Conservation (phyloP, 2,888 invertebrate species). For the Dascillus cervinus region DNA sequence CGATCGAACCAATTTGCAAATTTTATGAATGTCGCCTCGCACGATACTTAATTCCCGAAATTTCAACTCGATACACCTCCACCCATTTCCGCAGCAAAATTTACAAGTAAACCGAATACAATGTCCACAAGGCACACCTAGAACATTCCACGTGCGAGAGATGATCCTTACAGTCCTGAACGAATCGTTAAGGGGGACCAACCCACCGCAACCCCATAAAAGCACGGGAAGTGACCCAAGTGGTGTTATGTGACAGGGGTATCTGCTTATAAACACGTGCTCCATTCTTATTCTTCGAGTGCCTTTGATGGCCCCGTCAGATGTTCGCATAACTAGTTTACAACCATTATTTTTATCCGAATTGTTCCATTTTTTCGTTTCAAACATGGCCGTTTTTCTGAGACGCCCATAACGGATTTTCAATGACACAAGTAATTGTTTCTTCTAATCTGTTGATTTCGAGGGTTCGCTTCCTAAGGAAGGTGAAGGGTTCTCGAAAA, state of each 20-base stretch:
- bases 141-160: constrained; percentile 16
- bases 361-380: too few species aligned
- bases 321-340: too few species aligned
- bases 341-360: too few species aligned
- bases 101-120: constrained; percentile 24
- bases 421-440: too few species aligned
- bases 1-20: too few species aligned
- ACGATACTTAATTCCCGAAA: too few species aligned
- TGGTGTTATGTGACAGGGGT: constrained; percentile 35
- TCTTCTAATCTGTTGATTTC: too few species aligned
- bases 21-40: too few species aligned
- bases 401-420: too few species aligned
- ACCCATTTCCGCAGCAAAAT: constrained; percentile 34
- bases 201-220: constrained; percentile 26
- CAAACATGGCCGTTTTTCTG: too few species aligned
- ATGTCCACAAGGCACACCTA: constrained; percentile 22
- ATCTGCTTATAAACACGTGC: constrained; percentile 39
- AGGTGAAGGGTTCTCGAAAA: too few species aligned
- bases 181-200: constrained; percentile 16
- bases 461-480: too few species aligned
- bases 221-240: constrained; percentile 37
- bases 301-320: constrained; percentile 15
- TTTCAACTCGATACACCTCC: constrained; percentile 27
- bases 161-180: constrained; percentile 12
- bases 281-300: constrained; percentile 23